A percentile compares a stretch with the other conserved stretches of the same genome.
Evolutionary conservation across 2,888 invertebrate species (phyloP).

Genomic region (Stenolophus ochropezus): DNA sequence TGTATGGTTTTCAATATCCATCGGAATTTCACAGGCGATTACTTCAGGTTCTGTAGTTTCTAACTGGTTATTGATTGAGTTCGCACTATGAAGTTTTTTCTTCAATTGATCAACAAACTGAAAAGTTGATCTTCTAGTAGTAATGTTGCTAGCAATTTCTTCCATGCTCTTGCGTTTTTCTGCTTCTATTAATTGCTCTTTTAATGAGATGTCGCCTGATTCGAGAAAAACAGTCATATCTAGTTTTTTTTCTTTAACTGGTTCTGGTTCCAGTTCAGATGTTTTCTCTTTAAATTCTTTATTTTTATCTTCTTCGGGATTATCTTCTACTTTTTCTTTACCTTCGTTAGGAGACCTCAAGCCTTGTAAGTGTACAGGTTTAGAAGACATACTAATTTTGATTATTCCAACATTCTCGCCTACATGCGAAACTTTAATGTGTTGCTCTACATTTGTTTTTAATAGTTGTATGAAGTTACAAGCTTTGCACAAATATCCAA

Average conservation of each 20-base stretch:
- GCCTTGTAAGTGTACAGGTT: slow-evolving; percentile 61
- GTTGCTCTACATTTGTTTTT: slow-evolving; percentile 77
- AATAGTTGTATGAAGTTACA: slow-evolving; percentile 85
- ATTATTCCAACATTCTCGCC: slow-evolving; percentile 72
- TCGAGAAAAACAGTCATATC: slow-evolving; percentile 68
- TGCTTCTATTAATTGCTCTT: slow-evolving; percentile 73
- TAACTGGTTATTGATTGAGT: too few relatives aligned
- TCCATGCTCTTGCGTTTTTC: slow-evolving; percentile 72
- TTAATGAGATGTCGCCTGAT: slow-evolving; percentile 70
- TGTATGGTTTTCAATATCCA: slow-evolving; percentile 1
- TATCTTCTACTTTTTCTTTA: slow-evolving; percentile 49
- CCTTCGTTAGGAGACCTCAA: slow-evolving; percentile 44
- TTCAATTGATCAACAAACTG: slow-evolving; percentile 68
- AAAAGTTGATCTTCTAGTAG: slow-evolving; percentile 66
- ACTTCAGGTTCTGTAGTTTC: too few relatives aligned
- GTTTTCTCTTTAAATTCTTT: slow-evolving; percentile 60
- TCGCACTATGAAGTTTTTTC: slow-evolving; percentile 23
- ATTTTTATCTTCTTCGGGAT: not conserved
- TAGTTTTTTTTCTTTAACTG: slow-evolving; percentile 60
- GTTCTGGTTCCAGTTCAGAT: slow-evolving; percentile 48
- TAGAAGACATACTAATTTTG: slow-evolving; percentile 69
- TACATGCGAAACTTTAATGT: slow-evolving; percentile 77
- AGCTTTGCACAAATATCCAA: slow-evolving; percentile 80
- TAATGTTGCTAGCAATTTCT: slow-evolving; percentile 71
- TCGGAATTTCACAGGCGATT: not conserved